Evolutionary conservation across 2,113 vertebrate species (phyloP).

Genomic region (Actenoides hombroni): DNA sequence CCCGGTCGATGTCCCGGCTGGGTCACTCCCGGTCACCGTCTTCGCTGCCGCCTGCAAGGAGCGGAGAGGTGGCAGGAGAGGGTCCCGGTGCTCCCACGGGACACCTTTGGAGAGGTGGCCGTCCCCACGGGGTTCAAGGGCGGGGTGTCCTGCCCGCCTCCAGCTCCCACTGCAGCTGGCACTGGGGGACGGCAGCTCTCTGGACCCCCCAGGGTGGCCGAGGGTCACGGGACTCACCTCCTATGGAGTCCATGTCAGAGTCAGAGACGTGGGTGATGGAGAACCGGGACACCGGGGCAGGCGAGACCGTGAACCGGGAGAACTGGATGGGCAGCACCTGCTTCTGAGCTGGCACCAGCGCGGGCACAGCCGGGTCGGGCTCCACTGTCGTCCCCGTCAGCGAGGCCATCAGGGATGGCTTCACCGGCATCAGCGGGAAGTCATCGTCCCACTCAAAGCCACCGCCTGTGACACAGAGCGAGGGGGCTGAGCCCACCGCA

Average conservation of each 20-base stretch:
- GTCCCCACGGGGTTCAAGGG: accelerated
- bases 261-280: slow-evolving; percentile 96
- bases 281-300: slow-evolving; percentile 86
- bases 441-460: slow-evolving; percentile 77
- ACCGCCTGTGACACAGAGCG: slow-evolving; percentile 58
- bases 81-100: accelerated
- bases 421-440: slow-evolving; percentile 71
- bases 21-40: slow-evolving; percentile 79
- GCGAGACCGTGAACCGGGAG: slow-evolving; percentile 92
- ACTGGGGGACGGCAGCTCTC: accelerated
- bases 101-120: neutral
- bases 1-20: neutral
- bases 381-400: neutral
- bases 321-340: slow-evolving; percentile 69
- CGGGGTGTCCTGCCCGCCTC: accelerated
- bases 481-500: neutral
- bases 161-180: accelerated
- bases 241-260: slow-evolving; percentile 81
- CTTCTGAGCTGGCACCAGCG: slow-evolving; percentile 52
- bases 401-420: slow-evolving; percentile 68
- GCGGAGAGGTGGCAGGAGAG: accelerated
- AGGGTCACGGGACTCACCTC: slow-evolving; percentile 76
- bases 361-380: slow-evolving; percentile 21
- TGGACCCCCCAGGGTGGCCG: accelerated
- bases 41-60: slow-evolving; percentile 78